These are phyloP conservation scores for Daphoenositta chrysoptera DNA, from an alignment of 2,113 vertebrate genomes.

Conservation along the genomic window DNA sequence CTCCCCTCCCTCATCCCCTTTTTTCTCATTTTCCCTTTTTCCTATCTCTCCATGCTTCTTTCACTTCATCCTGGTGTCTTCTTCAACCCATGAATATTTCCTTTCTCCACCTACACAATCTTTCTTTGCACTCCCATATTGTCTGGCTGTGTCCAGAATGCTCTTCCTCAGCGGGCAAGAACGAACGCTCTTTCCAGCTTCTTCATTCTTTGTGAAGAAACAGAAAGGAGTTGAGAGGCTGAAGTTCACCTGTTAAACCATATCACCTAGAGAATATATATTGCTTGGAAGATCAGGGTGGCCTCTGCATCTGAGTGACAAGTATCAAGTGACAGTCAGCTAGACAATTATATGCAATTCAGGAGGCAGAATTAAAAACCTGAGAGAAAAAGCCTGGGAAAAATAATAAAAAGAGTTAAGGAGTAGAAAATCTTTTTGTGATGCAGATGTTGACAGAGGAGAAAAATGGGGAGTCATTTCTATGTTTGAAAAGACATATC, in stretches of 20 bases:
- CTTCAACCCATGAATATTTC: not conserved
- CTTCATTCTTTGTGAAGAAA: not conserved
- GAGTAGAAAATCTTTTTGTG: not conserved
- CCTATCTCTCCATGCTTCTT: rapidly evolving
- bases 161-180: not conserved
- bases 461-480: not conserved
- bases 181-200: not conserved
- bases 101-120: not conserved
- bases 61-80: not conserved
- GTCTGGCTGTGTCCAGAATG: not conserved
- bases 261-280: not conserved
- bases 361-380: not conserved
- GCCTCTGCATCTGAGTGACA: not conserved
- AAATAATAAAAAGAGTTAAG: not conserved
- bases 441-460: not conserved
- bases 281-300: not conserved
- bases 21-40: not conserved
- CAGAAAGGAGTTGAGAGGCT: not conserved
- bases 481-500: not conserved
- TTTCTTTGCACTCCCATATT: not conserved
- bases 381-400: not conserved
- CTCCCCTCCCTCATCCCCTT: not conserved
- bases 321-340: not conserved
- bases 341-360: not conserved
- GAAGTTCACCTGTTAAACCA: not conserved